Percentiles rank a stretch among this genome's conserved stretches.
phyloP scores from a whole-genome alignment of 2,888 invertebrate genomes.

The Crepidodera aurea region DNA sequence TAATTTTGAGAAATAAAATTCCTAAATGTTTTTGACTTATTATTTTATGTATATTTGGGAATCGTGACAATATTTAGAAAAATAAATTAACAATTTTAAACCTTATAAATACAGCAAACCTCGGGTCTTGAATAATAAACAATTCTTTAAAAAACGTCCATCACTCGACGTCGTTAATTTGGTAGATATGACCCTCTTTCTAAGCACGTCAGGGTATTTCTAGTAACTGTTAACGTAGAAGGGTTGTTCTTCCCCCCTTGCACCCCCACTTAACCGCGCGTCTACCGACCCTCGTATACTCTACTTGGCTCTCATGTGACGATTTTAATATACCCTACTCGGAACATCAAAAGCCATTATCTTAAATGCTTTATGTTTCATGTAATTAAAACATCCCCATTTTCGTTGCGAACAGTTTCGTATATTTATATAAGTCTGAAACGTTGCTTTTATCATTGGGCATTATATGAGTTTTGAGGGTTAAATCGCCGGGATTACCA shows the following conservation, averaged over 20 bases:
- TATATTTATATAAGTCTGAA: slow-evolving; percentile 25
- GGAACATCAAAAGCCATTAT: slow-evolving; percentile 48
- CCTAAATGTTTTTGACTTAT: too few relatives aligned
- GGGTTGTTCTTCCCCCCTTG: neutral
- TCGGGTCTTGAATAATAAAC: too few relatives aligned
- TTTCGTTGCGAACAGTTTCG: slow-evolving; percentile 27
- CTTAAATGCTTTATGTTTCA: slow-evolving; percentile 48
- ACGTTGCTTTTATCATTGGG: slow-evolving; percentile 34
- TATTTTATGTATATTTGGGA: too few relatives aligned
- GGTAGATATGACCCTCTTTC: too few relatives aligned
- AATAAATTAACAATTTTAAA: too few relatives aligned
- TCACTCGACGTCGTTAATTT: too few relatives aligned
- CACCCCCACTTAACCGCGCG: neutral
- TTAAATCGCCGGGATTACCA: slow-evolving; percentile 33
- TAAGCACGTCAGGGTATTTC: too few relatives aligned
- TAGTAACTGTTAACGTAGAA: too few relatives aligned
- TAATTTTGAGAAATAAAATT: too few relatives aligned
- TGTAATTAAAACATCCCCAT: slow-evolving; percentile 42
- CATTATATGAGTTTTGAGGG: slow-evolving; percentile 32
- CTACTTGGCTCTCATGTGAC: slow-evolving; percentile 33
- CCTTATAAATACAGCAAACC: too few relatives aligned
- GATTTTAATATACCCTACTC: slow-evolving; percentile 47
- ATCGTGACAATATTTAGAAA: too few relatives aligned
- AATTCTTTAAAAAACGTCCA: too few relatives aligned
- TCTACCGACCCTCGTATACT: slow-evolving; percentile 13